Conservation (phyloP, 2,888 invertebrate genomes). For the Drosophila atroscutellata region DNA sequence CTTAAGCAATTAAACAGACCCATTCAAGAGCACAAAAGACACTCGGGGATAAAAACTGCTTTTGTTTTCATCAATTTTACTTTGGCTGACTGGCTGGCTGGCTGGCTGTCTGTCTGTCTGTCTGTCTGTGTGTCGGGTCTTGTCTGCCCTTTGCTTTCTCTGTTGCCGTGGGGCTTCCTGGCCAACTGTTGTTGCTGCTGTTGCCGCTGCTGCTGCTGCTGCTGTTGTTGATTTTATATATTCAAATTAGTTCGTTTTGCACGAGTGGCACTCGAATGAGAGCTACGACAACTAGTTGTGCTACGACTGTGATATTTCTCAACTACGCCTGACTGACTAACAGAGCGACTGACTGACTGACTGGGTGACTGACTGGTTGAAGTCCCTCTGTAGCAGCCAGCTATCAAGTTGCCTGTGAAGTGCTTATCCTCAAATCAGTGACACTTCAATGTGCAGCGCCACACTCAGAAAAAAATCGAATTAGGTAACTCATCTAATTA, state of each 20-base stretch:
- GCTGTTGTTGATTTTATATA: slow-evolving; percentile 76
- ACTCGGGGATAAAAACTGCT: slow-evolving; percentile 55
- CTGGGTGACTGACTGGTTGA: slow-evolving; percentile 29
- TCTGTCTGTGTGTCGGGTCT: slow-evolving; percentile 12
- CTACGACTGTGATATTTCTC: slow-evolving; percentile 66
- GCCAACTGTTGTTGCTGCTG: slow-evolving; percentile 14
- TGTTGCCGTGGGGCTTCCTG: slow-evolving; percentile 48
- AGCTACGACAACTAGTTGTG: slow-evolving; percentile 51
- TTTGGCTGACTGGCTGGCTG: slow-evolving; percentile 13
- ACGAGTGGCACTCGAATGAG: slow-evolving; percentile 78
- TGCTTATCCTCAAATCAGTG: slow-evolving; percentile 81
- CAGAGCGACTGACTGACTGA: slow-evolving; percentile 14
- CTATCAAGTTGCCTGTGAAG: slow-evolving; percentile 82
- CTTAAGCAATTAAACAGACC: slow-evolving; percentile 60
- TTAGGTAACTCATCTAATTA: background rate
- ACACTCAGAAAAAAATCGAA: background rate
- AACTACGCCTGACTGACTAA: slow-evolving; percentile 61
- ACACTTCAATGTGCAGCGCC: slow-evolving; percentile 81
- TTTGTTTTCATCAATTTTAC: slow-evolving; percentile 66
- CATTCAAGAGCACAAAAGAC: slow-evolving; percentile 53
- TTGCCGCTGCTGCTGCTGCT: slow-evolving; percentile 11
- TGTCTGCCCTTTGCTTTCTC: slow-evolving; percentile 32
- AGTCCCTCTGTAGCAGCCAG: slow-evolving; percentile 44
- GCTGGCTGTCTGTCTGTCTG: background rate
- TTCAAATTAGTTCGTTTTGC: slow-evolving; percentile 82